Conservation (phyloP, 1,140 invertebrate genomes). For the Gerris buenoi region DNA sequence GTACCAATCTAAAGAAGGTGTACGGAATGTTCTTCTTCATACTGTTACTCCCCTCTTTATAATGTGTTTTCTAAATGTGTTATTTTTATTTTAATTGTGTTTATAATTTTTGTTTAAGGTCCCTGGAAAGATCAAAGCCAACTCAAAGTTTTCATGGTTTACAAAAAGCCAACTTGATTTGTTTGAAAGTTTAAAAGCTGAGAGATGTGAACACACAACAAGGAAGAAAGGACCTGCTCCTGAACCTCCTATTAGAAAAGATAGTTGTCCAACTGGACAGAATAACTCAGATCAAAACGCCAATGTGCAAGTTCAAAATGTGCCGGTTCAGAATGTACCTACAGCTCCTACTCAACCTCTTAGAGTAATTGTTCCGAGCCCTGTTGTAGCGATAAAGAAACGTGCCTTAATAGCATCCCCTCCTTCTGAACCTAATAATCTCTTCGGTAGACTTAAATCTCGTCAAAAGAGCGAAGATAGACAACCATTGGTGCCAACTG, state of each 20-base stretch:
- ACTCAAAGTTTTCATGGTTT: conserved; percentile 3
- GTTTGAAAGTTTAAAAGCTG: not conserved
- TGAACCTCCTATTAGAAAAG: not conserved
- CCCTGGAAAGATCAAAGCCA: not conserved
- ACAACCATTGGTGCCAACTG: not conserved
- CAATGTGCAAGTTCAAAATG: not conserved
- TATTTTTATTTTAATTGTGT: not conserved
- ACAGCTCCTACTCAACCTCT: not conserved
- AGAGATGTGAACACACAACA: not conserved
- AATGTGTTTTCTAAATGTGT: too few relatives aligned
- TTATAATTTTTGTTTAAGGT: not conserved
- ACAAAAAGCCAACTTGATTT: conserved; percentile 1
- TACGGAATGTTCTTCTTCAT: too few relatives aligned
- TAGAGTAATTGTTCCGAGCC: not conserved
- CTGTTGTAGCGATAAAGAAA: not conserved
- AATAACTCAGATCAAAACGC: not conserved
- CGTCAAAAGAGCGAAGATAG: not conserved
- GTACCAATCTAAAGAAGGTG: too few relatives aligned
- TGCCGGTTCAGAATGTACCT: not conserved
- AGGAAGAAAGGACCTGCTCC: conserved; percentile 1
- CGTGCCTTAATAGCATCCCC: not conserved
- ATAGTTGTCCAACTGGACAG: not conserved
- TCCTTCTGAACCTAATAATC: not conserved
- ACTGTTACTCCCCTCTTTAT: too few relatives aligned
- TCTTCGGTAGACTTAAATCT: not conserved